Evolutionary conservation across 2,888 invertebrate species (phyloP), one percentile per base, ranked within the genome.

Genomic region (Mimachlamys varia): DNA sequence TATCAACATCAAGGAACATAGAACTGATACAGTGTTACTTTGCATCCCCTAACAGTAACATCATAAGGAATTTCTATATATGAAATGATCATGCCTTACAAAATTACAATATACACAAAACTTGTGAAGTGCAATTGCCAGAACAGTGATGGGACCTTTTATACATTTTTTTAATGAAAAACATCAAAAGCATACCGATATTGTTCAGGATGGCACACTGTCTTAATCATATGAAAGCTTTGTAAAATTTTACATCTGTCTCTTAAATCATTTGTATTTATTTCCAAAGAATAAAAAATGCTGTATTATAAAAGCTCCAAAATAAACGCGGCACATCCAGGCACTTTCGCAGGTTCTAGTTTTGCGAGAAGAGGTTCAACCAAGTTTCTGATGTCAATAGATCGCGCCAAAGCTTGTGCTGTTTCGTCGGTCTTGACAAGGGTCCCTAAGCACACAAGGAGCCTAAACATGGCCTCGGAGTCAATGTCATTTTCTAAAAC

Each of bases 381-480:
- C 13, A 92, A 62, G 92, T 92, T 94, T 90, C 90, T 94, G 87
- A 94, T 92, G 91, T 94, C 95, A 76, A 97, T 92, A 17, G 96
- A 96, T 87, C 96, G 92, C 88, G 96, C 95, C 89, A 96, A 90
- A 50, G 94, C 95, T 87, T 93, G 93, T 50, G 94, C 90, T 37
- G 94, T 94, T 17, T 95, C 94, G 92, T 97, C 97, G 27, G 95
- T 96, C 92, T 95, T 94, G 89, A 97, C 94, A 27, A 98, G 96
- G 0, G 98, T 98, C 88, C 98, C 98, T 53, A 98, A 96, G 0
- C 98, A 98, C 33, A 98, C 98, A 33, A 98, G 97, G 44, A 97
- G 97, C 95, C 98, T 97, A 97, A 98, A 98, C 91, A 98, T 97
- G 0, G 98, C 98, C 96, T 98, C 98, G 0, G 97, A 97, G 89